A percentile compares a stretch with the other conserved stretches of the same genome.
Conservation (phyloP, 2,113 vertebrate species). For the Nematolebias whitei region DNA sequence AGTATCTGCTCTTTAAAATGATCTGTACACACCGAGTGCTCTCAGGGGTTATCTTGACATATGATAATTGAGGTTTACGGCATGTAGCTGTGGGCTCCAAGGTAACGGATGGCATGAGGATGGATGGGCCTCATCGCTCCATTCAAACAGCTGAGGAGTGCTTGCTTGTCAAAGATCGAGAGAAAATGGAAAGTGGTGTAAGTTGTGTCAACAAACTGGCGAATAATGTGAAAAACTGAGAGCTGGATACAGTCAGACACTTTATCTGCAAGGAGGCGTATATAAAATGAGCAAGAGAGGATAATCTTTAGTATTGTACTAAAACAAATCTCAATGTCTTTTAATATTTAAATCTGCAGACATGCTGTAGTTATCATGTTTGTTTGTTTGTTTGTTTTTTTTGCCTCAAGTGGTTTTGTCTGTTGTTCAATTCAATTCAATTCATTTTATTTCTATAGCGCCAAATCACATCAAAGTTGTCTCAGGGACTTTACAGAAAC, state of each 20-base stretch:
- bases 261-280: background rate
- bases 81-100: slow-evolving; percentile 29
- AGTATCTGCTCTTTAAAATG: slow-evolving; percentile 72
- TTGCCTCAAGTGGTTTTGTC: slow-evolving; percentile 20
- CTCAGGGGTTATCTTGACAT: slow-evolving; percentile 38
- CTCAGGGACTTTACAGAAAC: too few relatives aligned
- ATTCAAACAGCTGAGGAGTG: slow-evolving; percentile 38
- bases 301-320: background rate
- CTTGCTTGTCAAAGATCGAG: slow-evolving; percentile 11
- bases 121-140: slow-evolving; percentile 27
- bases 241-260: slow-evolving; percentile 15
- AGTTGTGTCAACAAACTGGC: slow-evolving; percentile 5
- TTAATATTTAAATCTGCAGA: background rate
- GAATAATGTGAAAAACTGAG: slow-evolving; percentile 24
- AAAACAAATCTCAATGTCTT: background rate
- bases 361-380: background rate
- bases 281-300: too few relatives aligned
- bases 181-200: slow-evolving; percentile 15
- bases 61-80: slow-evolving; percentile 58
- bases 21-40: slow-evolving; percentile 52
- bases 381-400: too few relatives aligned
- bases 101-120: slow-evolving; percentile 55
- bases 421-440: slow-evolving; percentile 27
- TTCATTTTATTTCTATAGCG: too few relatives aligned
- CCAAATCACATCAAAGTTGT: too few relatives aligned